phyloP scores from a whole-genome alignment of 2,888 invertebrate species.

The Eilema griseolum region DNA sequence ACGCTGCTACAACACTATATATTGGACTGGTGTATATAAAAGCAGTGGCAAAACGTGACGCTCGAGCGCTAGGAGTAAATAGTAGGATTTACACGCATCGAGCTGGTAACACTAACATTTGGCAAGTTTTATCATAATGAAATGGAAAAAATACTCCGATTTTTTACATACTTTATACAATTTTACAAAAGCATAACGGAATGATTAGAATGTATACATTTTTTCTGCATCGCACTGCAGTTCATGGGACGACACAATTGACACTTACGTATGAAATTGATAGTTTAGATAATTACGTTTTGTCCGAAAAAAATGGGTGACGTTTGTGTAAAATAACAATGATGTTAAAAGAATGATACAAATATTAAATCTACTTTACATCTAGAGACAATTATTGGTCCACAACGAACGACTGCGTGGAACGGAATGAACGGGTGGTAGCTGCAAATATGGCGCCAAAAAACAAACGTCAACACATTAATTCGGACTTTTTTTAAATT shows the following conservation, averaged over 20 bases:
- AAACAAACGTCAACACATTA: constrained; percentile 16
- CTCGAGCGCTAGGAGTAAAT: constrained; percentile 27
- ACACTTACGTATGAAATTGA: constrained; percentile 51
- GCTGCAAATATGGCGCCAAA: constrained; percentile 19
- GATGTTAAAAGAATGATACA: constrained; percentile 17
- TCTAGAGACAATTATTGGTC: constrained; percentile 31
- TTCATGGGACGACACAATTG: constrained; percentile 52
- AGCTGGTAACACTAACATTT: constrained; percentile 52
- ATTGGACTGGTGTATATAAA: constrained; percentile 59
- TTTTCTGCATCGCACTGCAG: constrained; percentile 14
- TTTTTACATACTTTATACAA: constrained; percentile 49
- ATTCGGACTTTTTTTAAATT: constrained; percentile 11
- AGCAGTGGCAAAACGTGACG: constrained; percentile 44
- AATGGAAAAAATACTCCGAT: constrained; percentile 41
- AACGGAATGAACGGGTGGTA: constrained; percentile 20
- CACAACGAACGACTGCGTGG: constrained; percentile 31
- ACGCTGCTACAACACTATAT: constrained; percentile 46
- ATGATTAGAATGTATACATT: constrained; percentile 31
- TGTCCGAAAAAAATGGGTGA: constrained; percentile 32
- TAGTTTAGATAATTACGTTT: constrained; percentile 15
- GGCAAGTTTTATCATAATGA: constrained; percentile 43
- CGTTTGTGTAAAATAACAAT: constrained; percentile 23
- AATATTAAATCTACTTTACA: constrained; percentile 18
- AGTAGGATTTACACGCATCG: constrained; percentile 34
- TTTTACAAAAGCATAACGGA: constrained; percentile 46